Evolutionary conservation across 2,888 invertebrate species (phyloP).

Genomic region (Tetranychus truncatus): DNA sequence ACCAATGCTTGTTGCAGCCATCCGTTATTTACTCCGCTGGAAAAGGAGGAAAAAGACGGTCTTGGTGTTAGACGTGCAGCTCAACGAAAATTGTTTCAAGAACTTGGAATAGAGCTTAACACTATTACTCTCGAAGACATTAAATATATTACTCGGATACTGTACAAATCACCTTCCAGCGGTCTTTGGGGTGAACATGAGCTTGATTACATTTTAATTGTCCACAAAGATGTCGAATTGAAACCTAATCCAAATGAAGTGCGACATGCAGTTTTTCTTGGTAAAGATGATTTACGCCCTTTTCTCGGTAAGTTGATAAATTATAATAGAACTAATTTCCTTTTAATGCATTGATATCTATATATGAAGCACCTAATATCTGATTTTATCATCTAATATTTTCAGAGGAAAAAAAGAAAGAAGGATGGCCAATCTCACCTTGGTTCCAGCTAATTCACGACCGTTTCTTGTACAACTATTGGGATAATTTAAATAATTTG

Average conservation of each 20-base stretch:
- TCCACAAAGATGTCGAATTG: slow-evolving; percentile 53
- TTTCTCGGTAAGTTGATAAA: slow-evolving; percentile 37
- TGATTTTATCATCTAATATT: background rate
- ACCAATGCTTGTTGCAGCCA: slow-evolving; percentile 97
- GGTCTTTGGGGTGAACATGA: slow-evolving; percentile 82
- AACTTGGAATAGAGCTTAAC: slow-evolving; percentile 63
- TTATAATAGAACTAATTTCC: no score
- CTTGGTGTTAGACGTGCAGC: slow-evolving; percentile 63
- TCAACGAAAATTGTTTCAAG: slow-evolving; percentile 61
- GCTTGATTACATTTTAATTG: slow-evolving; percentile 80
- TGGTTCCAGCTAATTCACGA: slow-evolving; percentile 79
- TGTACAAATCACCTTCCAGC: slow-evolving; percentile 50
- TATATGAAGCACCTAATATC: background rate
- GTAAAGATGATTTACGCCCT: slow-evolving; percentile 47
- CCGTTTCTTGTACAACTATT: slow-evolving; percentile 64
- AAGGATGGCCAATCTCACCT: slow-evolving; percentile 52
- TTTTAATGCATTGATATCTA: no score
- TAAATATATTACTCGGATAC: slow-evolving; percentile 65
- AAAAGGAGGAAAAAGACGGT: slow-evolving; percentile 46
- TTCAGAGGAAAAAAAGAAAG: slow-evolving; percentile 35
- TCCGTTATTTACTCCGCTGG: slow-evolving; percentile 56
- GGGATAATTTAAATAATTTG: slow-evolving; percentile 65
- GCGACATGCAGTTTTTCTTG: slow-evolving; percentile 54
- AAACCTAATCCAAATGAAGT: slow-evolving; percentile 78
- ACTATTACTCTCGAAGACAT: slow-evolving; percentile 47